Conservation (phyloP, 2,797 vertebrate genomes). For the Hypotaenidia okinawae region DNA sequence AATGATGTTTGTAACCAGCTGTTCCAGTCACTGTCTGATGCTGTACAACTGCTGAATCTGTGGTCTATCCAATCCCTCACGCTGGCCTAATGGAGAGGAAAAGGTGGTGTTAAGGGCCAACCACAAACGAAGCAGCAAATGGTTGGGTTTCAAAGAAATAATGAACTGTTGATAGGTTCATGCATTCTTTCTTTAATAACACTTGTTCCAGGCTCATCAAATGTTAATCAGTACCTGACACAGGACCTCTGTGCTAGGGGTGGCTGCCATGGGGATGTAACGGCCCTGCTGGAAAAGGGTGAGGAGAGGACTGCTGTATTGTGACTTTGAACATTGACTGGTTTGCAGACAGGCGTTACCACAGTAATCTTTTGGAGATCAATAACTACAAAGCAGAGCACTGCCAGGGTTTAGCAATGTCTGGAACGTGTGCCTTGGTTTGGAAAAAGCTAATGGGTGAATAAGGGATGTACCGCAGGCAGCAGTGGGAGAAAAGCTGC, state of each 20-base stretch:
- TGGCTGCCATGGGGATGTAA: background rate
- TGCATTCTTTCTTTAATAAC: background rate
- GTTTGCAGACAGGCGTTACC: background rate
- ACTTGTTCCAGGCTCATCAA: background rate
- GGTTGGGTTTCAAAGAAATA: background rate
- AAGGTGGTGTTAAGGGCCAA: background rate
- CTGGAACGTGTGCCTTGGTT: background rate
- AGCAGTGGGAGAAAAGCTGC: background rate
- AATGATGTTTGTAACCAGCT: background rate
- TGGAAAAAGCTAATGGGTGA: background rate
- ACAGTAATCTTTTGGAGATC: background rate
- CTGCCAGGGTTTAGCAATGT: background rate
- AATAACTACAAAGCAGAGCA: background rate
- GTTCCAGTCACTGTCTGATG: background rate
- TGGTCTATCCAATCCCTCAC: fast-evolving
- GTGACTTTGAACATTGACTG: background rate
- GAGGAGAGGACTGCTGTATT: background rate
- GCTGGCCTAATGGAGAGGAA: background rate
- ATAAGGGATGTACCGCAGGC: background rate
- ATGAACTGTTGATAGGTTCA: background rate
- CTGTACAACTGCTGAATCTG: background rate
- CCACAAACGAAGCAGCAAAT: background rate
- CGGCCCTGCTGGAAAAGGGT: background rate
- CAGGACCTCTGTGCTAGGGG: background rate
- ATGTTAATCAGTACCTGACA: background rate